Conservation (phyloP, 92 coral and sea anemone species). For the Actinostola sp. region DNA sequence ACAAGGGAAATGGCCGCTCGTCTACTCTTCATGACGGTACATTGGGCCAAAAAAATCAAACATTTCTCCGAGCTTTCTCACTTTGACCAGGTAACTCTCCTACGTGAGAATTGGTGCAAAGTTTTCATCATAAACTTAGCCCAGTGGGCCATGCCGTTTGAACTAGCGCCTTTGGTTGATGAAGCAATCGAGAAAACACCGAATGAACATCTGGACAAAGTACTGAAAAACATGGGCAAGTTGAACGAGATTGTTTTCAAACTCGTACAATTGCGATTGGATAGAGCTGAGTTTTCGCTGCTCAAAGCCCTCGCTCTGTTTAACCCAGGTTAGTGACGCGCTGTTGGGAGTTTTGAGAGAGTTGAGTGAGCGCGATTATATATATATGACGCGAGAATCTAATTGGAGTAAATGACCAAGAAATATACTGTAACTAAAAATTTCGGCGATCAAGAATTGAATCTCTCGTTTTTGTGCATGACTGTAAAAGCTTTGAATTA, state of each 20-base stretch:
- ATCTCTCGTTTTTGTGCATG: neutral
- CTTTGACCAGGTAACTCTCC: conserved; percentile 84
- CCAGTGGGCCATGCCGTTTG: conserved; percentile 96
- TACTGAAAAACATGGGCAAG: conserved; percentile 92
- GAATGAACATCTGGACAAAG: conserved; percentile 73
- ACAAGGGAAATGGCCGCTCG: conserved; percentile 91
- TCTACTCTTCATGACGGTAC: conserved; percentile 87
- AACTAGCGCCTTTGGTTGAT: conserved; percentile 78
- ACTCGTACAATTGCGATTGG: conserved; percentile 85
- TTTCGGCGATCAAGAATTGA: neutral
- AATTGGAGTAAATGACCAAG: no score
- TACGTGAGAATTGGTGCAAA: conserved; percentile 93
- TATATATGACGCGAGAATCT: neutral
- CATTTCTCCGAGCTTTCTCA: conserved; percentile 95
- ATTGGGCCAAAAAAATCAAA: conserved; percentile 95
- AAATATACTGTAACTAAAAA: neutral
- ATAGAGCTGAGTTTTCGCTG: conserved; percentile 84
- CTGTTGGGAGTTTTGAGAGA: no score
- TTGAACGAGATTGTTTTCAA: conserved; percentile 89
- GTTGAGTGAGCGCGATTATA: neutral
- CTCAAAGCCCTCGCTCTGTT: conserved; percentile 91
- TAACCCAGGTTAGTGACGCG: conserved; percentile 81
- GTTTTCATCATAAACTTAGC: conserved; percentile 86
- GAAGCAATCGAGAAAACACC: conserved; percentile 79
- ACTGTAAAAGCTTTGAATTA: neutral